Percentiles rank a stretch among this genome's conserved stretches.
Conservation (phyloP, 37 sponge, comb jelly and placozoan genomes). For the Chondrosia reniformis region DNA sequence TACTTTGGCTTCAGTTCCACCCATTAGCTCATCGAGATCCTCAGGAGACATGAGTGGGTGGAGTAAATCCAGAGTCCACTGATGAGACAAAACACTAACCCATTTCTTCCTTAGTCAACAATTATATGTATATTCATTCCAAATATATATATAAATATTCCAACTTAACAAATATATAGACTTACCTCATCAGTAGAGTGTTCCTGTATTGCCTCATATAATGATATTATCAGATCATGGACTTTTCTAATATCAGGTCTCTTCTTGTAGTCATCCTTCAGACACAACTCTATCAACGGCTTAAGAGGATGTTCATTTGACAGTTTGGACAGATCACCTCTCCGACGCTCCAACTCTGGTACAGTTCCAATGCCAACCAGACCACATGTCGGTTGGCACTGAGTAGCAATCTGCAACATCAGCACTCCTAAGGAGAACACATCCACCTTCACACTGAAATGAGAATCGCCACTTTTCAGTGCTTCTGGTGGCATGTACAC, state of each 20-base stretch:
- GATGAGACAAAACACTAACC: too few species aligned
- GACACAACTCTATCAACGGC: not conserved
- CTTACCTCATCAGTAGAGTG: too few species aligned
- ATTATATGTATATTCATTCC: not conserved
- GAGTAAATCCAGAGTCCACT: too few species aligned
- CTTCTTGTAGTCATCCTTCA: not conserved
- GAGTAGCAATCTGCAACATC: conserved; percentile 1
- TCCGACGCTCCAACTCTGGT: not conserved
- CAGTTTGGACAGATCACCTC: not conserved
- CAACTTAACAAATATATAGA: too few species aligned
- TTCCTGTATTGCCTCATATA: too few species aligned
- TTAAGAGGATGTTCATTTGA: not conserved
- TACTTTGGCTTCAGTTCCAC: too few species aligned
- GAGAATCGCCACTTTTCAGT: not conserved
- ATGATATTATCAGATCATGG: too few species aligned
- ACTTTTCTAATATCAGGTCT: not conserved
- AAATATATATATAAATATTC: not conserved
- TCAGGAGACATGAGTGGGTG: too few species aligned
- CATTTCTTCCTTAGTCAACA: too few species aligned
- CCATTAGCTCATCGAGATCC: too few species aligned
- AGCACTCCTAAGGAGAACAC: not conserved
- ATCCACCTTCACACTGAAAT: not conserved
- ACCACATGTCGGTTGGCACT: not conserved
- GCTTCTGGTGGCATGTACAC: conserved; percentile 1
- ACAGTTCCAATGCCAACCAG: not conserved